These are phyloP conservation scores for Serripes groenlandicus DNA, from an alignment of 2,888 invertebrate genomes.

Conservation along the genomic window DNA sequence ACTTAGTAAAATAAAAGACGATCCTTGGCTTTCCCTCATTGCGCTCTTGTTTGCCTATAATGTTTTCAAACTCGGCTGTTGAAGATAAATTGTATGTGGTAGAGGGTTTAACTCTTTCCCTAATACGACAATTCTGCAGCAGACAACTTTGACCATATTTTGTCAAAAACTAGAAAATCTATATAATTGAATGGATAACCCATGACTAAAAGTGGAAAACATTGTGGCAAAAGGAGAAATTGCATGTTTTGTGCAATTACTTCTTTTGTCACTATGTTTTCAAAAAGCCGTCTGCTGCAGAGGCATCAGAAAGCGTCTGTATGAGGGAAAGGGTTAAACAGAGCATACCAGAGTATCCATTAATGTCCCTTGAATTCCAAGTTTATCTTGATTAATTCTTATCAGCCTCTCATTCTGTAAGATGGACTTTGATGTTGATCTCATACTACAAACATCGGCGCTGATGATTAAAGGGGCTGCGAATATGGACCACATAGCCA, in stretches of 20 bases:
- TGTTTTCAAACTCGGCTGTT: not conserved
- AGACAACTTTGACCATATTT: not conserved
- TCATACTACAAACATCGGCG: constrained; percentile 94
- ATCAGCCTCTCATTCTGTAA: constrained; percentile 96
- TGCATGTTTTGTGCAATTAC: not conserved
- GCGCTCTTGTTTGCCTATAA: no score
- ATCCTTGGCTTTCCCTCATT: no score
- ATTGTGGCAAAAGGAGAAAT: not conserved
- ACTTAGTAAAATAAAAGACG: no score
- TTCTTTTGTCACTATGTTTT: not conserved
- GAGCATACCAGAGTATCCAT: constrained; percentile 83
- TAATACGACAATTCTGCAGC: not conserved
- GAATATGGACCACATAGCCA: constrained; percentile 98
- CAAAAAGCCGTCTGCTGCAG: not conserved
- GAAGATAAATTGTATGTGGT: not conserved
- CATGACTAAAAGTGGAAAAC: not conserved
- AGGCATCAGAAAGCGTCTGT: not conserved
- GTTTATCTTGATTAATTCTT: constrained; percentile 95
- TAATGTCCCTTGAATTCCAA: constrained; percentile 96
- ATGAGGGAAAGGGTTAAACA: not conserved
- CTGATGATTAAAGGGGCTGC: constrained; percentile 98
- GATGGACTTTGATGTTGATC: constrained; percentile 95
- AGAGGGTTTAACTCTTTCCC: not conserved
- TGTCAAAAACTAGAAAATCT: not conserved
- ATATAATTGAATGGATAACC: not conserved